Base-by-base conservation (phyloP, 2,797 vertebrate species). In the Sarcophilus harrisii region DNA sequence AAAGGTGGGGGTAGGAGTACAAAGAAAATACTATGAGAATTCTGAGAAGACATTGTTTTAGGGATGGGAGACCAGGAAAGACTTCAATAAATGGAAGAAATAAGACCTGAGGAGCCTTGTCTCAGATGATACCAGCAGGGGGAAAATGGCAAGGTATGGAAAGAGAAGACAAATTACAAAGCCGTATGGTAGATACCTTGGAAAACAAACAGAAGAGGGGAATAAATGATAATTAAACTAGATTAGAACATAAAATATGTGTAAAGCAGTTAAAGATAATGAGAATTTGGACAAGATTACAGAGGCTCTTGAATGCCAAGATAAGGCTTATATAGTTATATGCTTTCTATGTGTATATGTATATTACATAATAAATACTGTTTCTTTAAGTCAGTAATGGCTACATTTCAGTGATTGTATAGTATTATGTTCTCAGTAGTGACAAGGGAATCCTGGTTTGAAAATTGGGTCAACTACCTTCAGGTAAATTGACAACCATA, bases 401-500 rank as follows among this genome's bases (percentile, higher is more conserved):
- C 30, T 94, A 62, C 92, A 59, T 91, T 92, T 95, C 55, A 89
- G 38, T 92, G 91, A 45, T 29, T 29, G 59, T 90, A 29, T 57
- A 54, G 4, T 92, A 13, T 21, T 93, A 5, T 58, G n/a, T 91
- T 94, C 94, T 94, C 95, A 95, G 30, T 91, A 32, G 8, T 87
- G 45, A 21, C 55, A 96, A 28, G n/a, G 8, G 92, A 58, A 57
- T 90, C 93, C 90, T 30, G 95, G 62, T 95, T 81, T 92, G 92
- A 94, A 81, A 49, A 91, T 9, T 91, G 92, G 24, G 45, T 94
- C 49, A 92, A 14, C 1, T 52, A 62, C 32, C 38, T 13, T 93
- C 89, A 96, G 94, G 95, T 96, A n/a, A 90, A 62, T 93, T 94
- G 92, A 58, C 66, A 38, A 94, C 81, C 94, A 10, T 95, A 91